Percentiles rank a stretch among this genome's conserved stretches.
Evolutionary conservation across 2,888 invertebrate species (phyloP).

Genomic region (Dicranocentrus wangi): DNA sequence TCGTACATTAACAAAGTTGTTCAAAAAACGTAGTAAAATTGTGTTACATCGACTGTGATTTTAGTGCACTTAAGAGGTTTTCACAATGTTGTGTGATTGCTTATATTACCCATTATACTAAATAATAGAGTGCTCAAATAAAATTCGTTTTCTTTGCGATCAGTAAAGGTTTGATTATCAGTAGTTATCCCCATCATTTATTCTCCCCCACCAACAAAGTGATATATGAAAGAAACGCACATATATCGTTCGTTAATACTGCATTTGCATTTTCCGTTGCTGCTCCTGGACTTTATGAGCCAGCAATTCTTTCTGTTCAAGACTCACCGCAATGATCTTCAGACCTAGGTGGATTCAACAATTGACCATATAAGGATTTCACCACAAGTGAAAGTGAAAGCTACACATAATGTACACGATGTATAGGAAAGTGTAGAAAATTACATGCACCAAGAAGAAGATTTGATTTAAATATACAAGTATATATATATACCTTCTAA

Average conservation of each 20-base stretch:
- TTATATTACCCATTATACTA: constrained; percentile 63
- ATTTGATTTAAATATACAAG: too few relatives aligned
- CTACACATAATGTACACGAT: too few relatives aligned
- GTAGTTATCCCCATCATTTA: neutral
- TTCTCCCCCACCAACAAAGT: neutral
- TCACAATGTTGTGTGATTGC: constrained; percentile 64
- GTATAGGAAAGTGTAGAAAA: too few relatives aligned
- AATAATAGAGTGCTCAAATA: constrained; percentile 64
- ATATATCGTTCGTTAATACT: too few relatives aligned
- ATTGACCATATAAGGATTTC: too few relatives aligned
- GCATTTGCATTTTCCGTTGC: too few relatives aligned
- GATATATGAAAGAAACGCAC: too few relatives aligned
- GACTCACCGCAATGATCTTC: neutral
- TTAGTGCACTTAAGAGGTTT: constrained; percentile 66
- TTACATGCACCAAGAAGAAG: too few relatives aligned
- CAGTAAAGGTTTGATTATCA: neutral
- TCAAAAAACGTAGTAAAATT: constrained; percentile 60
- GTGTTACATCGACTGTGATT: constrained; percentile 66
- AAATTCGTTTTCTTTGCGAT: constrained; percentile 56
- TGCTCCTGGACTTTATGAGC: neutral
- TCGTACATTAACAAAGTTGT: constrained; percentile 48
- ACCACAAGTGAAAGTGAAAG: too few relatives aligned
- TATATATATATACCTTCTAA: constrained; percentile 27
- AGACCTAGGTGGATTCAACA: constrained; percentile 17
- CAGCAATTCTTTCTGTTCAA: constrained; percentile 1